phyloP scores from a whole-genome alignment of 1,140 invertebrate genomes.

The Papilio machaon region DNA sequence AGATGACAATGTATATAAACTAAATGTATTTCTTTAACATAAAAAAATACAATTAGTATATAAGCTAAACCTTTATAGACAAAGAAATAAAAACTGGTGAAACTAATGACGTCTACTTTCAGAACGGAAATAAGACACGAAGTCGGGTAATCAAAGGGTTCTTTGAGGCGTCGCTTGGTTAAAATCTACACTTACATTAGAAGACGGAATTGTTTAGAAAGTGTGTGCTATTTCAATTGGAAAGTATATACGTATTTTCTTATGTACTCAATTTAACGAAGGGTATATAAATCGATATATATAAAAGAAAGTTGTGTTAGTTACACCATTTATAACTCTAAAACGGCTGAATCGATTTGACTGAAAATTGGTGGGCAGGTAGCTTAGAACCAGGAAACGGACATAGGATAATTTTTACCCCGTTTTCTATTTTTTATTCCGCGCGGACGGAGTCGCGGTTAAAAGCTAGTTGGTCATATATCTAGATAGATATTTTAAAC shows the following conservation, averaged over 20 bases:
- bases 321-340: no score
- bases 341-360: no score
- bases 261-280: not conserved
- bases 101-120: slow-evolving; percentile 27
- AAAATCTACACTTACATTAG: slow-evolving; percentile 4
- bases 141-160: slow-evolving; percentile 20
- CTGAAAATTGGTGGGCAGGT: no score
- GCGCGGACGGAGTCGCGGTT: no score
- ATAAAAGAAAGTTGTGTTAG: no score
- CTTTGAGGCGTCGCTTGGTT: slow-evolving; percentile 11
- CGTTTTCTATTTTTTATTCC: no score
- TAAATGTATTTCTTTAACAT: not conserved
- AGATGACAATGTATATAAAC: not conserved
- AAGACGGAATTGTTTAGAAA: slow-evolving; percentile 19
- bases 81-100: slow-evolving; percentile 4
- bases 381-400: no score
- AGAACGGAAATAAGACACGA: slow-evolving; percentile 28
- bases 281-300: no score
- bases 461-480: no score
- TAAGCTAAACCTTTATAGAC: not conserved
- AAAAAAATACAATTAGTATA: not conserved
- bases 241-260: not conserved
- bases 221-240: not conserved
- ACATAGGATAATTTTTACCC: no score
- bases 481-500: no score